A percentile compares a stretch with the other conserved stretches of the same genome.
Conservation (phyloP, 1,140 invertebrate genomes). For the Bilobella aurantiaca region DNA sequence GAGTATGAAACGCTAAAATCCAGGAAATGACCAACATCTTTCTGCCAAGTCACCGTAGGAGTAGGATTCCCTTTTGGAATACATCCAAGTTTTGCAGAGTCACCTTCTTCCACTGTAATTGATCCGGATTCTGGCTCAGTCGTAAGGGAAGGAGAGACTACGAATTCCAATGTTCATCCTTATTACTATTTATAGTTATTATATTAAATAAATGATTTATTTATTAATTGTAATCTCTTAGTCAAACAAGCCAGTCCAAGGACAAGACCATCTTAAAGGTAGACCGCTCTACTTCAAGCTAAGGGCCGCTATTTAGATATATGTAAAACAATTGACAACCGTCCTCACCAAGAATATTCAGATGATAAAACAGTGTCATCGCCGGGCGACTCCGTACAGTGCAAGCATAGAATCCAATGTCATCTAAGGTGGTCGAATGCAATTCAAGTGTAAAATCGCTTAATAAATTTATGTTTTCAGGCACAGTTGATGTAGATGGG, state of each 20-base stretch:
- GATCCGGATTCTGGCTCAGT: conserved; percentile 17
- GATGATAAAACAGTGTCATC: background rate
- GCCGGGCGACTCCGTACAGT: conserved; percentile 10
- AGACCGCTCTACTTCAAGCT: background rate
- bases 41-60: conserved; percentile 24
- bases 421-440: background rate
- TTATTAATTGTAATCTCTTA: background rate
- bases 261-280: too few relatives aligned
- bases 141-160: conserved; percentile 21
- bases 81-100: conserved; percentile 28
- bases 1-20: too few relatives aligned
- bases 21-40: conserved; percentile 16
- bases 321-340: background rate
- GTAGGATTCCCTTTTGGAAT: conserved; percentile 31
- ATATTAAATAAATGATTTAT: background rate
- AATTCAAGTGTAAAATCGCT: conserved; percentile 29
- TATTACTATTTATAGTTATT: background rate
- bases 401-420: conserved; percentile 31
- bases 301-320: background rate
- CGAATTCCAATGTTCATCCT: background rate
- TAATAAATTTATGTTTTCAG: conserved; percentile 18
- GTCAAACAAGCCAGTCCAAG: background rate
- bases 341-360: background rate
- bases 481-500: conserved; percentile 13
- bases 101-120: conserved; percentile 20